Evolutionary conservation across 2,797 vertebrate species (phyloP).

Genomic region (Myoxocephalus aenaeus): DNA sequence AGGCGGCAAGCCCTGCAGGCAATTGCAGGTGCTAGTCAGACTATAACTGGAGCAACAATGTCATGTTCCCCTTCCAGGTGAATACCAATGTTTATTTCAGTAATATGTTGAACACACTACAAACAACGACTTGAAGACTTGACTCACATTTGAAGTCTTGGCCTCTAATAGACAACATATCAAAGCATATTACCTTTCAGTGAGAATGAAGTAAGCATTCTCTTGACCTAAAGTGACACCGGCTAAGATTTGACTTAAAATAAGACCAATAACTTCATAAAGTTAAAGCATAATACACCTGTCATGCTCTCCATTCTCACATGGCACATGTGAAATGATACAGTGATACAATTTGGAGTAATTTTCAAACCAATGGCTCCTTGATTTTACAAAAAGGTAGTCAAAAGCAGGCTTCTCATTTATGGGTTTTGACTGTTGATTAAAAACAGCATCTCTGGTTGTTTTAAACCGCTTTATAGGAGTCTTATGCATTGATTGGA

Average conservation of each 20-base stretch:
- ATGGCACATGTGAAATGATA: too few relatives aligned
- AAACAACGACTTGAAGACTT: conserved; percentile 24
- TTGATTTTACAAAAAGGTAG: background rate
- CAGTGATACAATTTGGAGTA: background rate
- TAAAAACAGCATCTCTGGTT: background rate
- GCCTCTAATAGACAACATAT: background rate
- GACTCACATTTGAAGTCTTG: background rate
- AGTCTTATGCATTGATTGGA: background rate
- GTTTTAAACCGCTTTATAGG: background rate
- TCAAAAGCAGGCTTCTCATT: background rate
- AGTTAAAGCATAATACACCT: background rate
- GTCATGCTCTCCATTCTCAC: background rate
- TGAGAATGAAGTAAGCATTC: background rate
- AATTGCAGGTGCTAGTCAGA: conserved; percentile 60
- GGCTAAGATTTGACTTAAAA: background rate
- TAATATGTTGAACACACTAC: conserved; percentile 32
- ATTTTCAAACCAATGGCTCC: background rate
- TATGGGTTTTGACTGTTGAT: too few relatives aligned
- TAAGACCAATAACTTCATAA: background rate
- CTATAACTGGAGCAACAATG: conserved; percentile 56
- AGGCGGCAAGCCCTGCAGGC: conserved; percentile 55
- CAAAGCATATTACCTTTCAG: background rate
- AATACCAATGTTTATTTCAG: conserved; percentile 54
- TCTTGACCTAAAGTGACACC: background rate
- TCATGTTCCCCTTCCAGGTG: conserved; percentile 53